phyloP scores from a whole-genome alignment of 2,888 invertebrate genomes.

The Pollenia angustigena region DNA sequence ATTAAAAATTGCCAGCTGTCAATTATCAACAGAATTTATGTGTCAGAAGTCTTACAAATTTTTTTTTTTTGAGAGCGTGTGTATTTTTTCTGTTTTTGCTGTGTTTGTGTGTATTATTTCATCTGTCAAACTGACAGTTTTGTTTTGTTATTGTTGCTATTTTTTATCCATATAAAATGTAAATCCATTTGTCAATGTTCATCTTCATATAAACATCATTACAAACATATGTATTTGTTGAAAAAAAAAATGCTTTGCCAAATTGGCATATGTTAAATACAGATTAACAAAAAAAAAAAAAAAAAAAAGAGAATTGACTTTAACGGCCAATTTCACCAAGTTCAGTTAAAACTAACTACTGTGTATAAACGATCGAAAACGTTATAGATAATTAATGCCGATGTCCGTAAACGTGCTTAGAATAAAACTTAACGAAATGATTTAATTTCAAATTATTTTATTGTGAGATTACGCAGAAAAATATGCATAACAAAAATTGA shows the following conservation, averaged over 20 bases:
- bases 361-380: too few species aligned
- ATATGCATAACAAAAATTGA: too few species aligned
- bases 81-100: background rate
- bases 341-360: too few species aligned
- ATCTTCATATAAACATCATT: conserved; percentile 31
- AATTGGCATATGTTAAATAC: conserved; percentile 55
- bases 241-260: conserved; percentile 14
- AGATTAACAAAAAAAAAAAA: background rate
- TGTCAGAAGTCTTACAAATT: conserved; percentile 52
- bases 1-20: conserved; percentile 72
- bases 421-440: too few species aligned
- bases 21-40: conserved; percentile 64
- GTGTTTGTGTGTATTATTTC: conserved; percentile 50
- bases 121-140: conserved; percentile 66
- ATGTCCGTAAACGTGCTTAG: too few species aligned
- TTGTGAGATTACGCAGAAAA: too few species aligned
- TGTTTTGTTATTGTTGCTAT: conserved; percentile 11
- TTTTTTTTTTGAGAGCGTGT: conserved; percentile 18
- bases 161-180: conserved; percentile 41
- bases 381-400: too few species aligned
- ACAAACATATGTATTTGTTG: background rate
- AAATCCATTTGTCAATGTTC: conserved; percentile 64
- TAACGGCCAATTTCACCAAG: too few species aligned
- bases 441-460: too few species aligned
- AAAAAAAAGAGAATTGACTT: background rate